Conservation (phyloP, 2,888 invertebrate species). For the Nemapogon koenigi region DNA sequence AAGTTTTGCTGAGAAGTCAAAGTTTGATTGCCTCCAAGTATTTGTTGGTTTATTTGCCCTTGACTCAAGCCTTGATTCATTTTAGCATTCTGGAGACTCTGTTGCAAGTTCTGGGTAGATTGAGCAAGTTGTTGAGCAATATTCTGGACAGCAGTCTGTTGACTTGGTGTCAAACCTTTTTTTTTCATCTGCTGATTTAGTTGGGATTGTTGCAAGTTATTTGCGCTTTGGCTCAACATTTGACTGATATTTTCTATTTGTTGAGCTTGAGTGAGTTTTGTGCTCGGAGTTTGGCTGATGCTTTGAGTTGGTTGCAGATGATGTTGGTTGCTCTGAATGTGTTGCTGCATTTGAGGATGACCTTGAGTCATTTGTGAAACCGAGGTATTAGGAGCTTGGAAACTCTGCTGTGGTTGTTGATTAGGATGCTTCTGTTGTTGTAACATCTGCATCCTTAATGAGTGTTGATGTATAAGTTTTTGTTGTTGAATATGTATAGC, state of each 20-base stretch:
- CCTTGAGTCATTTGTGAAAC: constrained; percentile 51
- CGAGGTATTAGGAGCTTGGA: constrained; percentile 38
- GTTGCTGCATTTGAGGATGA: constrained; percentile 48
- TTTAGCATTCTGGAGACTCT: constrained; percentile 55
- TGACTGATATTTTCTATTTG: constrained; percentile 69
- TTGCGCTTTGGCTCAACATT: constrained; percentile 57
- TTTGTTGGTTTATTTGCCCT: constrained; percentile 46
- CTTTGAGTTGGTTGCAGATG: constrained; percentile 44
- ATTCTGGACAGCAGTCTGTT: constrained; percentile 51
- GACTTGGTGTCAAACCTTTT: constrained; percentile 45
- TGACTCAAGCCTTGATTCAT: constrained; percentile 47
- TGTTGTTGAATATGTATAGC: constrained; percentile 61
- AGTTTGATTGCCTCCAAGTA: constrained; percentile 58
- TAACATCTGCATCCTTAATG: constrained; percentile 59
- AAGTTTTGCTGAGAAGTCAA: constrained; percentile 43
- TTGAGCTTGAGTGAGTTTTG: constrained; percentile 66
- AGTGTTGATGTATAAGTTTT: constrained; percentile 64
- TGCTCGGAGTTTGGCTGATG: constrained; percentile 37
- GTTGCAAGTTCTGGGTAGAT: constrained; percentile 40
- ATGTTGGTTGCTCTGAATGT: constrained; percentile 44
- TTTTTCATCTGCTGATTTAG: constrained; percentile 51
- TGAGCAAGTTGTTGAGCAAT: constrained; percentile 54
- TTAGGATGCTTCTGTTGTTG: constrained; percentile 24
- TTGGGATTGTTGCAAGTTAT: constrained; percentile 51
- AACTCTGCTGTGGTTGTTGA: constrained; percentile 32